These are phyloP conservation scores for Epsilonema sp. DNA, from an alignment of 2,888 invertebrate species.

Conservation along the genomic window DNA sequence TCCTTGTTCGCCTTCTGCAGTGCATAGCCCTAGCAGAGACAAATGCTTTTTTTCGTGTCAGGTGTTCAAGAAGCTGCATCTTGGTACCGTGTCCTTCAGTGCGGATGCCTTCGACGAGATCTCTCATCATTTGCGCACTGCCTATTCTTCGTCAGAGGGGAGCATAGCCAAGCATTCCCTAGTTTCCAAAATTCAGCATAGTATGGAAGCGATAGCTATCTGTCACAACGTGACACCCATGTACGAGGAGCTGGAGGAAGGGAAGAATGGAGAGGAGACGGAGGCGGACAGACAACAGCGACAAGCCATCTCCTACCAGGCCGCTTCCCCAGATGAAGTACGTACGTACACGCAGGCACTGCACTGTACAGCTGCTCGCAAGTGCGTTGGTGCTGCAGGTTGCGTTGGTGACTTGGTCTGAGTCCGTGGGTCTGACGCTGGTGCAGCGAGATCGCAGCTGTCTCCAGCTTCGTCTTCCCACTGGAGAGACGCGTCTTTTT, in stretches of 20 bases:
- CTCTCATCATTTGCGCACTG: neutral
- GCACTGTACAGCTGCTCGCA: neutral
- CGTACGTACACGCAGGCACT: neutral
- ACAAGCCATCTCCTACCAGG: conserved; percentile 41
- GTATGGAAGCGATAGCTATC: conserved; percentile 75
- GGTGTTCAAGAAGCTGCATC: conserved; percentile 72
- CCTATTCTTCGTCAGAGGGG: neutral
- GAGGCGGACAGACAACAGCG: conserved; percentile 42
- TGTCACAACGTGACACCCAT: conserved; percentile 99
- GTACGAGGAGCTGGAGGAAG: conserved; percentile 41
- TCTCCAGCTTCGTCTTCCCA: conserved; percentile 38
- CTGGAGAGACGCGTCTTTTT: conserved; percentile 38
- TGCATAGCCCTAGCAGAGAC: neutral
- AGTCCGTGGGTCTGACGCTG: conserved; percentile 45
- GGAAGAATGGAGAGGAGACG: conserved; percentile 28
- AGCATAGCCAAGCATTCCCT: conserved; percentile 11
- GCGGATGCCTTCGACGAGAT: conserved; percentile 62
- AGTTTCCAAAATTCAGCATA: conserved; percentile 37
- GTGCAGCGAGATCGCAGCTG: conserved; percentile 40
- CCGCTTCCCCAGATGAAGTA: conserved; percentile 53
- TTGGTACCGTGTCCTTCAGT: conserved; percentile 77
- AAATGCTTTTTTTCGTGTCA: conserved; percentile 11
- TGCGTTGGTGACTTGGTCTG: conserved; percentile 41
- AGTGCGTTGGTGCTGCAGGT: neutral
- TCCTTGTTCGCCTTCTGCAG: neutral